Base-by-base conservation (phyloP, 2,888 invertebrate species). In the Phytoseiulus persimilis region DNA sequence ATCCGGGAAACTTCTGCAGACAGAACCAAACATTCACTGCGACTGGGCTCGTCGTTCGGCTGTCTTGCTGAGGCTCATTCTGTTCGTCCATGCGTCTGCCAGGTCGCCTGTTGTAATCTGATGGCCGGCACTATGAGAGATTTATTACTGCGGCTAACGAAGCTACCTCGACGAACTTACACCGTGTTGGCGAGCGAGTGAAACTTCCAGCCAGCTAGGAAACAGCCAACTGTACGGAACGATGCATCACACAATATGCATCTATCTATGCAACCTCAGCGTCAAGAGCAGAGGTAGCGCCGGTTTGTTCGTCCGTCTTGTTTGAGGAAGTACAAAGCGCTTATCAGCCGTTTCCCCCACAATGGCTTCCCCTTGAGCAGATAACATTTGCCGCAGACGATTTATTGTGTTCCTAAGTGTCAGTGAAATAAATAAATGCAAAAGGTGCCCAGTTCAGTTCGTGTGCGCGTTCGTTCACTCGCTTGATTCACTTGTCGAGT, bases 161-260 rank as follows among this genome's bases (percentile, higher is more conserved):
- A 65, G 65, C 65, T 65, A 65, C 65, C 65, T 65, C 65, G 65
- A 65, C 65, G 65, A 65, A 65, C 65, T 65, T 65, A 65, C 65
- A 65, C 65, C 65, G 65, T 65, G 65, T 28, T 14, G 65, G 23
- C 18, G 65, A 65, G 65, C 28, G 65, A 65, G 65, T 65, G 65
- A 65, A 65, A 6, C 65, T 14, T 6, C 28, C 65, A 65, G 14
- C 65, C 28, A 65, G 65, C 65, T 14, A 23, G 65, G 65, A 14
- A 65, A 28, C 65, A 23, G 65, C 18, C 65, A 23, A 28, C 65
- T 23, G 65, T 65, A 65, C 18, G 18, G 65, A 65, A 23, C 65
- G 2, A 18, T 23, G 28, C 28, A 65, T 65, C 65, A 18, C 65
- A 65, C 65, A 65, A 65, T 65, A 65, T 65, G 65, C 65, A 65